These are phyloP conservation scores for Harpalus rubripes DNA, from an alignment of 2,888 invertebrate genomes.

Conservation along the genomic window DNA sequence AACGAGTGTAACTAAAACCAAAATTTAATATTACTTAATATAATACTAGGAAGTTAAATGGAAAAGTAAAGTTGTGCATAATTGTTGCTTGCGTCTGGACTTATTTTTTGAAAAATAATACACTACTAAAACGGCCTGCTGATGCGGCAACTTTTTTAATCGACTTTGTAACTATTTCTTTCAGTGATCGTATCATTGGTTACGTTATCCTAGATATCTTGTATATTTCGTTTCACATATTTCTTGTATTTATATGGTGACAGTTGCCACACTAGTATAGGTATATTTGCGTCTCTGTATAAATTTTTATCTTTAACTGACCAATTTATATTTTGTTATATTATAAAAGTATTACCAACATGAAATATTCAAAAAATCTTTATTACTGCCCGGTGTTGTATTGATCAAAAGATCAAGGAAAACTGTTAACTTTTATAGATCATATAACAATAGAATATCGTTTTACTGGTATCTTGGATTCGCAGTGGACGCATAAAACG, in stretches of 20 bases:
- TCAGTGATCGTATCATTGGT: no score
- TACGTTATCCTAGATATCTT: neutral
- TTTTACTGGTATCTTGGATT: conserved; percentile 25
- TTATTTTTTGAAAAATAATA: no score
- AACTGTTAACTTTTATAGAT: conserved; percentile 57
- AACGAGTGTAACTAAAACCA: no score
- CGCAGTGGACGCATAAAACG: conserved; percentile 53
- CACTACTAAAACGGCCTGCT: no score
- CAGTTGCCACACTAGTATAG: neutral
- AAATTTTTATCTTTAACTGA: neutral
- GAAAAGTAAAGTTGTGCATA: no score
- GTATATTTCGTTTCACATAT: conserved; percentile 12
- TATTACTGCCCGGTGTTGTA: conserved; percentile 25
- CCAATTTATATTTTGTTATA: conserved; percentile 14
- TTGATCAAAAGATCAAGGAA: conserved; percentile 47
- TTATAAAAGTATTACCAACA: conserved; percentile 34
- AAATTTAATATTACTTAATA: no score
- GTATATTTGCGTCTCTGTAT: neutral
- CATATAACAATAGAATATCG: conserved; percentile 63
- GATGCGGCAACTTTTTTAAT: no score
- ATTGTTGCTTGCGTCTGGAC: no score
- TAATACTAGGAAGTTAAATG: no score
- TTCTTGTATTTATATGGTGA: conserved; percentile 6
- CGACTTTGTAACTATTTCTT: no score
- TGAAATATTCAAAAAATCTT: conserved; percentile 38